Base-by-base conservation (phyloP, 2,797 vertebrate genomes). In the Danio jaintianensis region DNA sequence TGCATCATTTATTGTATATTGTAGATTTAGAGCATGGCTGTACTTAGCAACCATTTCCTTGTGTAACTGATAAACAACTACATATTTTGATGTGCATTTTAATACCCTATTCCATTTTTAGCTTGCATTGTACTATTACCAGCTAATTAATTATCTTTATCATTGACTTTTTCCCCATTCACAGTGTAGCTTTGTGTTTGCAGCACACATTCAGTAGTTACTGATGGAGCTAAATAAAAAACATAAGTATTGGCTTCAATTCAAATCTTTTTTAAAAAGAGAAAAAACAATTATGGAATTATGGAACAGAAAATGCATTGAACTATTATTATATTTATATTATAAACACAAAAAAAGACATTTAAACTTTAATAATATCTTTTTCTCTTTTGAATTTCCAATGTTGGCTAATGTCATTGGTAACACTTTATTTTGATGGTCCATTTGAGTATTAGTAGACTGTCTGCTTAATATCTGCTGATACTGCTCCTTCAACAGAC, bases 21-120 rank as follows among this genome's bases (percentile, higher is more conserved):
- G 63, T 52, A n/a, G 11, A 76, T 67, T 45, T 68, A 68, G 63
- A 69, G 77, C 82, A 83, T 75, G 78, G 11, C 16, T 59, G 43
- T 71, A 53, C 38, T 42, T 69, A 50, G 66, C 6, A 61, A 47
- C 52, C 9, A 79, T 70, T 79, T 52, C 9, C 36, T 71, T 63
- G 77, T 79, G 36, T 50, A 70, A 42, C 1, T 69, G 55, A 71
- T 22, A 55, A 22, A 43, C 10, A 36, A 43, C 64, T 52, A n/a
- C 18, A 53, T 22, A 53, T 43, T 42, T 52, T 50, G 45, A 61
- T 55, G 59, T 78, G 55, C 67, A 52, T 79, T 71, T 61, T 63
- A 20, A 62, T 52, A 63, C 45, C n/a, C 45, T 29, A 62, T 48
- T 48, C 15, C 16, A 59, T 48, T 78, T 68, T 58, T 10, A 64